Evolutionary conservation across 1,140 invertebrate species (phyloP).

Genomic region (Bradysia coprophila): DNA sequence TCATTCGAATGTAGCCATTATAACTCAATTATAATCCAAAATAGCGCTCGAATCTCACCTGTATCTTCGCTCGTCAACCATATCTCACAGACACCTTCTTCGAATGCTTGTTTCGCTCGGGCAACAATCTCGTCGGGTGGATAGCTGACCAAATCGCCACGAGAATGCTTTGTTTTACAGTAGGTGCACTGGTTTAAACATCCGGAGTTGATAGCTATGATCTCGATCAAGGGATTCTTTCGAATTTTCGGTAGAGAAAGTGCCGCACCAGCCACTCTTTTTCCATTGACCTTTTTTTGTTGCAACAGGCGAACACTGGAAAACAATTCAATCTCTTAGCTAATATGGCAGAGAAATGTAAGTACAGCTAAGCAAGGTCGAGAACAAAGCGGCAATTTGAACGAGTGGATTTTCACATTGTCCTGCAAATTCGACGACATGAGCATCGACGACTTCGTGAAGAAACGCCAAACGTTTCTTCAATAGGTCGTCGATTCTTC

Average conservation of each 20-base stretch:
- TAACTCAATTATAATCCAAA: too few species aligned
- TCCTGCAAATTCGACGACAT: too few species aligned
- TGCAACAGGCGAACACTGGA: conserved; percentile 42
- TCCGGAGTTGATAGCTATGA: conserved; percentile 94
- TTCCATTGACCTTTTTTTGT: conserved; percentile 62
- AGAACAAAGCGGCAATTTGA: too few species aligned
- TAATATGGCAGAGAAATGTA: too few species aligned
- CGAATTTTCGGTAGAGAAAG: conserved; percentile 83
- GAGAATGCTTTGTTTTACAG: conserved; percentile 95
- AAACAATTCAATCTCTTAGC: too few species aligned
- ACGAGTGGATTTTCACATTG: too few species aligned
- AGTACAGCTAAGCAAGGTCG: too few species aligned
- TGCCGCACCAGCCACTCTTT: conserved; percentile 72
- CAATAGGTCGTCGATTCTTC: too few species aligned
- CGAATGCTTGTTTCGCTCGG: conserved; percentile 64
- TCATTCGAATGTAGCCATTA: too few species aligned
- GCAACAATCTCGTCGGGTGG: conserved; percentile 64
- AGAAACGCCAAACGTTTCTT: too few species aligned
- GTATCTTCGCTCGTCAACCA: conserved; percentile 98
- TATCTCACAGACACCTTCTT: conserved; percentile 89
- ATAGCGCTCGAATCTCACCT: conserved; percentile 26
- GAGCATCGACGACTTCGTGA: too few species aligned
- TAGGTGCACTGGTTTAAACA: conserved; percentile 98
- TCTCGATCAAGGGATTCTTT: conserved; percentile 91
- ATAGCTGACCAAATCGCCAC: conserved; percentile 91